Evolutionary conservation across 2,888 invertebrate species (phyloP).

Genomic region (Fragum sueziense): DNA sequence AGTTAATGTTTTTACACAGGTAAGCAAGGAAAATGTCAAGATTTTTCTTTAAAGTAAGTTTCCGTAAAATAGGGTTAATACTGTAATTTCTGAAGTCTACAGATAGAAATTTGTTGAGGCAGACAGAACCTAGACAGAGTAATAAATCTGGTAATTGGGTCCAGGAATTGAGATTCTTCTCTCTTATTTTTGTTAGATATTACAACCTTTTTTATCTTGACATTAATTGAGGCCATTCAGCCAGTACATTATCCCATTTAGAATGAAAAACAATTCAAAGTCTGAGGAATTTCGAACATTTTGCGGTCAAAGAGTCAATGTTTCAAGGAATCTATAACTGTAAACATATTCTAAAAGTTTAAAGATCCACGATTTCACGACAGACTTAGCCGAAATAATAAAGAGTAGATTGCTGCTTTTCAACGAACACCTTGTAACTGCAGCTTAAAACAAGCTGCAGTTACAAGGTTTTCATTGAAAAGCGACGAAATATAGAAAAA

Average conservation of each 20-base stretch:
- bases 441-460: too few species aligned
- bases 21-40: too few species aligned
- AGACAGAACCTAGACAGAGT: constrained; percentile 14
- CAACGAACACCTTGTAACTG: too few species aligned
- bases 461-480: too few species aligned
- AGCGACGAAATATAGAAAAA: too few species aligned
- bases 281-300: background rate
- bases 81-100: background rate
- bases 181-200: constrained; percentile 14
- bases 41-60: too few species aligned
- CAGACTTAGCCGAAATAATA: too few species aligned
- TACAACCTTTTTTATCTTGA: constrained; percentile 5
- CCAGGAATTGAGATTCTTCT: constrained; percentile 8
- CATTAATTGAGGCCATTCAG: constrained; percentile 22
- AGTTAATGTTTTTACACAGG: too few species aligned
- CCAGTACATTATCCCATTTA: constrained; percentile 10
- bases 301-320: background rate
- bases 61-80: constrained; percentile 6
- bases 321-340: too few species aligned
- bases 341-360: too few species aligned
- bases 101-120: constrained; percentile 10
- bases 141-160: constrained; percentile 15
- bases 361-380: too few species aligned
- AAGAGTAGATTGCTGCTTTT: too few species aligned
- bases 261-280: background rate